Conservation (phyloP, 1,140 invertebrate species). For the Latrodectus geometricus region DNA sequence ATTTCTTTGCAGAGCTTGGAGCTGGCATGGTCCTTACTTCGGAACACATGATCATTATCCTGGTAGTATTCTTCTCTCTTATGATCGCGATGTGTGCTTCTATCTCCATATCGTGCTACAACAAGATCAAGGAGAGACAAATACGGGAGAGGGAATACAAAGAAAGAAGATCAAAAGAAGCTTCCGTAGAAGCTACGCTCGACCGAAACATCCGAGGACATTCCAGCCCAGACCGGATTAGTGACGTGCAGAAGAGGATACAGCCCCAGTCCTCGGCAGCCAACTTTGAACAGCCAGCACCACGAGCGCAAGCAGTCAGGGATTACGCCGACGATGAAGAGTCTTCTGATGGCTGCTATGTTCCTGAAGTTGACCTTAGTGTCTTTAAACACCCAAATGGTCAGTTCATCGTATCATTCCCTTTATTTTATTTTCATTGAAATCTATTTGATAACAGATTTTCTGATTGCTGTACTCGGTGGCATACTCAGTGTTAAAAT, state of each 20-base stretch:
- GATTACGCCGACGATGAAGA: constrained; percentile 23
- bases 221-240: not conserved
- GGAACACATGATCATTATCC: constrained; percentile 86
- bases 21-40: constrained; percentile 60
- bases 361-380: constrained; percentile 63
- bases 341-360: constrained; percentile 61
- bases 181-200: constrained; percentile 58
- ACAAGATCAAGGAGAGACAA: constrained; percentile 65
- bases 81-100: constrained; percentile 82
- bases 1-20: constrained; percentile 13
- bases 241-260: not conserved
- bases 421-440: too few species aligned
- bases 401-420: not conserved
- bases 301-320: not conserved
- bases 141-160: constrained; percentile 65
- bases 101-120: constrained; percentile 66
- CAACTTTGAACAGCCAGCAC: not conserved
- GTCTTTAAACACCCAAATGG: constrained; percentile 60
- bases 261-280: not conserved
- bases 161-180: constrained; percentile 63
- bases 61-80: constrained; percentile 87
- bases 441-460: too few species aligned
- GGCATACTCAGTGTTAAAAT: too few species aligned
- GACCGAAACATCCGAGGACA: constrained; percentile 17
- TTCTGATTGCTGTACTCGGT: too few species aligned